These are phyloP conservation scores for Gymnodraco acuticeps DNA, from an alignment of 2,797 vertebrate species.

Conservation along the genomic window DNA sequence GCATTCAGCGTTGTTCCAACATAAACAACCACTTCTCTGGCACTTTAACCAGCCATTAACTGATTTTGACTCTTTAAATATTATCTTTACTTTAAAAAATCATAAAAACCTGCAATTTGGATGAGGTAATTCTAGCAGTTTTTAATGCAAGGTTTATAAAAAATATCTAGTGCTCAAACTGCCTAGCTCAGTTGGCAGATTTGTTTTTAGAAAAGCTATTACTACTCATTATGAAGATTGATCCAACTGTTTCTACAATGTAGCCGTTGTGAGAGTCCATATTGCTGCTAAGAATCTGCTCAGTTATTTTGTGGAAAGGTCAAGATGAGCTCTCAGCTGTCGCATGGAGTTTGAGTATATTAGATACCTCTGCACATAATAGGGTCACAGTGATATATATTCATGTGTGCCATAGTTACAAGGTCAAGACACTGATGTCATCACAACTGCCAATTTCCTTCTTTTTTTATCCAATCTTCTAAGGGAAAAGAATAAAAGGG, in stretches of 20 bases:
- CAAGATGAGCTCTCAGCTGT: background rate
- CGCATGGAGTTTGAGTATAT: conserved; percentile 11
- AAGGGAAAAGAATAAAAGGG: background rate
- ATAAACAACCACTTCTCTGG: conserved; percentile 14
- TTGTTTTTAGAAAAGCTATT: background rate
- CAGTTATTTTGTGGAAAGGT: background rate
- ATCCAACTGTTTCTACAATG: conserved; percentile 5
- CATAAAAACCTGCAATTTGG: conserved; percentile 11
- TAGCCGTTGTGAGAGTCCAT: conserved; percentile 20
- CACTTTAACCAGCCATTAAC: conserved; percentile 25
- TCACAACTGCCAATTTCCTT: conserved; percentile 27
- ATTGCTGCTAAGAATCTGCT: conserved; percentile 28
- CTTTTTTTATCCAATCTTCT: background rate
- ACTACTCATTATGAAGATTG: background rate
- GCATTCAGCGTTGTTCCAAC: conserved; percentile 15
- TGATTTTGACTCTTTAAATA: conserved; percentile 10
- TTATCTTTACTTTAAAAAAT: conserved; percentile 20
- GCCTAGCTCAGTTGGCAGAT: conserved; percentile 9
- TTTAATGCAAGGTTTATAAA: conserved; percentile 14
- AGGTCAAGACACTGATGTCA: background rate
- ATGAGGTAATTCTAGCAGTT: conserved; percentile 4
- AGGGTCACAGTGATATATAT: background rate
- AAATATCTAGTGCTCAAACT: background rate
- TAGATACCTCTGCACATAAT: background rate
- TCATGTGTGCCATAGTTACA: background rate